phyloP scores from a whole-genome alignment of 2,797 vertebrate species.

The Orestias chungarensis region DNA sequence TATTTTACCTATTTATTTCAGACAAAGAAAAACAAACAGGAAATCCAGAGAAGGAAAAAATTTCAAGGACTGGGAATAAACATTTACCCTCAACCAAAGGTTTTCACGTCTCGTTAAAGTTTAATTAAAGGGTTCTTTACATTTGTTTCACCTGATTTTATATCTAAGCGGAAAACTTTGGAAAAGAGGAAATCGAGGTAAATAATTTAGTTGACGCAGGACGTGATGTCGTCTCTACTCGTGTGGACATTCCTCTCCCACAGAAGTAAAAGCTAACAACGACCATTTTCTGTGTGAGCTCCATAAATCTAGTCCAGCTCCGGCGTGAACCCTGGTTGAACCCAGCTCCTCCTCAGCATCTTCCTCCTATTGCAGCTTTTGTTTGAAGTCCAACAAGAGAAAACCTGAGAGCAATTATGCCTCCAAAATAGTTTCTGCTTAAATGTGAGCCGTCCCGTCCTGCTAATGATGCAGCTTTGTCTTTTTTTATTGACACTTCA shows the following conservation, averaged over 20 bases:
- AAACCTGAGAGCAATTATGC: constrained; percentile 38
- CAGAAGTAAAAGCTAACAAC: constrained; percentile 55
- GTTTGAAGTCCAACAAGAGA: constrained; percentile 29
- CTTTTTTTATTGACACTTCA: background rate
- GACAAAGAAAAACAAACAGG: background rate
- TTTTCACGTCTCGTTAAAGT: background rate
- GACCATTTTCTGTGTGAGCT: constrained; percentile 29
- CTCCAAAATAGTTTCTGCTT: constrained; percentile 11
- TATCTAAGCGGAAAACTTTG: background rate
- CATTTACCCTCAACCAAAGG: background rate
- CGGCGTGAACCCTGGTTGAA: constrained; percentile 63
- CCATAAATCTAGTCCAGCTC: constrained; percentile 61
- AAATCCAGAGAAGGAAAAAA: background rate
- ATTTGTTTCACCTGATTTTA: background rate
- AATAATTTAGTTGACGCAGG: constrained; percentile 10
- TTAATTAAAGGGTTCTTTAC: background rate
- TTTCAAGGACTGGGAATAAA: background rate
- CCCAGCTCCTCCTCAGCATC: constrained; percentile 32
- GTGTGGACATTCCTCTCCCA: constrained; percentile 47
- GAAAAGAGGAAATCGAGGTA: background rate
- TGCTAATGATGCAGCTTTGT: constrained; percentile 6
- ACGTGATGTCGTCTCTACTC: constrained; percentile 35
- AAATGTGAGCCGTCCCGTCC: constrained; percentile 50
- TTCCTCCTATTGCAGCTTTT: constrained; percentile 24
- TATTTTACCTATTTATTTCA: background rate